phyloP scores from a whole-genome alignment of 53 echinoderm and acorn worm genomes.

The Paelopatides confundens region DNA sequence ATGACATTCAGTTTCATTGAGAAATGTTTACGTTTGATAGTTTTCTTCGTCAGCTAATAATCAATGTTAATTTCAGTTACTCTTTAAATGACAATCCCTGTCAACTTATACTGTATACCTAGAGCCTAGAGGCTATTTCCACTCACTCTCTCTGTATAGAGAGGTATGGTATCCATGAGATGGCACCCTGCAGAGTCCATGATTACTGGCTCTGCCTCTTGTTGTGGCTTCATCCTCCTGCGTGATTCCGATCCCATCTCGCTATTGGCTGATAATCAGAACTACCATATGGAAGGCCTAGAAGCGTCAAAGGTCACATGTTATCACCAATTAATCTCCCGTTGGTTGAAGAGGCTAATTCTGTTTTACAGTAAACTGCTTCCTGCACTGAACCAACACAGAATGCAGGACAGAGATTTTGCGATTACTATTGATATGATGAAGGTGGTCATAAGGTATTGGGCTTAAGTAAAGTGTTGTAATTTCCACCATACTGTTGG shows the following conservation, averaged over 20 bases:
- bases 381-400: not conserved
- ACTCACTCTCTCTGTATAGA: not conserved
- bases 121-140: not conserved
- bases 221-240: not conserved
- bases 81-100: not conserved
- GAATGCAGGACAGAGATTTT: not conserved
- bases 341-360: slow-evolving; percentile 16
- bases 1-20: no score
- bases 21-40: no score
- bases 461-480: not conserved
- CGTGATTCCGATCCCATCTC: not conserved
- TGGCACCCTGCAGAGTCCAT: not conserved
- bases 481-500: not conserved
- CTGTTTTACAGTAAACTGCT: slow-evolving; percentile 1
- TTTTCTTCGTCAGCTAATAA: no score
- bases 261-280: not conserved
- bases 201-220: not conserved
- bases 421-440: not conserved
- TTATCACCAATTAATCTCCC: slow-evolving; percentile 29
- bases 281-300: not conserved
- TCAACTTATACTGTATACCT: not conserved
- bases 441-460: not conserved
- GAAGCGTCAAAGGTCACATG: slow-evolving; percentile 29
- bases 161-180: not conserved
- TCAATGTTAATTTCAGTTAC: not conserved